Conservation (phyloP, 1,140 invertebrate species). For the Penaeus indicus region DNA sequence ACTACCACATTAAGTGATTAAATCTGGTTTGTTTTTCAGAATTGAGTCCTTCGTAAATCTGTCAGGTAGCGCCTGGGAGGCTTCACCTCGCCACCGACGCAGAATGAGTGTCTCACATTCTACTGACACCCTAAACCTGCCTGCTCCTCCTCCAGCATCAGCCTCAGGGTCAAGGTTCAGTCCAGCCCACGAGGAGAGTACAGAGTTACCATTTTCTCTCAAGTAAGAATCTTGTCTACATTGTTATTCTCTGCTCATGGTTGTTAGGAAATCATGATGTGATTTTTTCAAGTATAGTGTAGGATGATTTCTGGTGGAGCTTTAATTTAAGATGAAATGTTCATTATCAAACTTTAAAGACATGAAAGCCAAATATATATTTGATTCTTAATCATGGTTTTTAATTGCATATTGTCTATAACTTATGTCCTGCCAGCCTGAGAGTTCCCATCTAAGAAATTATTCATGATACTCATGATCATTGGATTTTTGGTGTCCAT, state of each 20-base stretch:
- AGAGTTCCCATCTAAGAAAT: too few species aligned
- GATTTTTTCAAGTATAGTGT: too few species aligned
- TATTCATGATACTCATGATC: too few species aligned
- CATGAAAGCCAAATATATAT: too few species aligned
- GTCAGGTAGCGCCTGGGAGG: constrained; percentile 53
- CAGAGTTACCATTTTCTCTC: constrained; percentile 47
- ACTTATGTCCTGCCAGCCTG: too few species aligned
- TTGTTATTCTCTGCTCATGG: background rate
- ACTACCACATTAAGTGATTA: background rate
- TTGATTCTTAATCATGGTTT: too few species aligned
- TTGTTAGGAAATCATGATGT: too few species aligned
- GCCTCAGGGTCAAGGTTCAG: constrained; percentile 58
- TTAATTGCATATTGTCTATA: too few species aligned
- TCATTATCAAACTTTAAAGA: background rate
- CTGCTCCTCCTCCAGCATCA: constrained; percentile 60
- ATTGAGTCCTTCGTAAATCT: constrained; percentile 63
- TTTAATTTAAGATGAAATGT: background rate
- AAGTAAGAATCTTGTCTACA: constrained; percentile 30
- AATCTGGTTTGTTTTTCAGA: constrained; percentile 15
- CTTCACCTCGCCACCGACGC: constrained; percentile 44
- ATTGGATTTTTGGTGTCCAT: too few species aligned
- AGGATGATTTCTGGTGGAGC: too few species aligned
- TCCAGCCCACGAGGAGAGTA: constrained; percentile 42
- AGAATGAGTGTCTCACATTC: constrained; percentile 55
- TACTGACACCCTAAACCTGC: constrained; percentile 62